Conservation (phyloP, 2,888 invertebrate genomes). For the Carcina quercana region DNA sequence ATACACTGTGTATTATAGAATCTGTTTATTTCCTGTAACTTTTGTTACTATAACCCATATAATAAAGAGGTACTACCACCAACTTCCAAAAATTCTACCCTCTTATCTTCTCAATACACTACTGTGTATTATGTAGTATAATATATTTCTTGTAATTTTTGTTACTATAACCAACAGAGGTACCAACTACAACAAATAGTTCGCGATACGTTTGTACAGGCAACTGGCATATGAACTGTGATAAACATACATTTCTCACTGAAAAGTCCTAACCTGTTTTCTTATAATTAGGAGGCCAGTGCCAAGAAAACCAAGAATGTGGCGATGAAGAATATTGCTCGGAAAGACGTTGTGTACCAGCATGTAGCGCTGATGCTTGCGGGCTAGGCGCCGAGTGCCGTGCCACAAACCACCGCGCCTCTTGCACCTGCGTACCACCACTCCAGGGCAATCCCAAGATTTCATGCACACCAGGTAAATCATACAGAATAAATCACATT, state of each 20-base stretch:
- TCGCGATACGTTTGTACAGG: constrained; percentile 2
- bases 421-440: constrained; percentile 84
- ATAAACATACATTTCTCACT: no score
- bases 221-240: no score
- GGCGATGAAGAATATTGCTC: constrained; percentile 80
- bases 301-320: constrained; percentile 83
- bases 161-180: no score
- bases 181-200: background rate
- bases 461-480: constrained; percentile 77
- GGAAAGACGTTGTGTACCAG: constrained; percentile 83
- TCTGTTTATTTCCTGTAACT: no score
- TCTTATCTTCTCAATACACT: no score
- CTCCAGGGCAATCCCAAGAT: constrained; percentile 87
- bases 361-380: constrained; percentile 82
- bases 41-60: no score
- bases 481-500: no score
- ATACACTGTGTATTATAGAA: no score
- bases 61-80: no score
- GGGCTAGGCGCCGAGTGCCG: constrained; percentile 86
- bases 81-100: no score
- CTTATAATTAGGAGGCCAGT: constrained; percentile 78
- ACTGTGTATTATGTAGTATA: no score
- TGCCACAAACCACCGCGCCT: constrained; percentile 83
- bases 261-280: constrained; percentile 6
- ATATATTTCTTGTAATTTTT: no score